Percentiles rank a stretch among this genome's conserved stretches.
Evolutionary conservation across 2,113 vertebrate species (phyloP).

Genomic region (Kobus ellipsiprymnus): DNA sequence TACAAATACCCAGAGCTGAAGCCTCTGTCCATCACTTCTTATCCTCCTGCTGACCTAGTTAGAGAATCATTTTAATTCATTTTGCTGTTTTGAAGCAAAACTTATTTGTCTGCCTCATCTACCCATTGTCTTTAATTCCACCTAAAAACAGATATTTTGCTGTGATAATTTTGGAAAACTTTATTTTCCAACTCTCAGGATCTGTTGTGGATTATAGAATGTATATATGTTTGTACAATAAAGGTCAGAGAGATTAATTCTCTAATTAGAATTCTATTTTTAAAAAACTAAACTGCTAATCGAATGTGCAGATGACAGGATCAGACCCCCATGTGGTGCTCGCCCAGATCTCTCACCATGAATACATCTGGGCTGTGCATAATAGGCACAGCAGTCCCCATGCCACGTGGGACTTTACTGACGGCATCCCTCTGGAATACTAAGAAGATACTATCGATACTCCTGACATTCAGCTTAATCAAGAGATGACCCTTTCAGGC

Average conservation of each 20-base stretch:
- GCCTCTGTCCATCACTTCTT: neutral
- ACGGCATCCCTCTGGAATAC: constrained; percentile 56
- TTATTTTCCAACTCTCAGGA: neutral
- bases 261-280: constrained; percentile 64
- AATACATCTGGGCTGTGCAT: constrained; percentile 57
- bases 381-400: constrained; percentile 20
- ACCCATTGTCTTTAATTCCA: neutral
- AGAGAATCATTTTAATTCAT: neutral
- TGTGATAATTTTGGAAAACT: neutral
- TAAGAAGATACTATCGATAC: constrained; percentile 67
- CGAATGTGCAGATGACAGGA: constrained; percentile 26
- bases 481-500: constrained; percentile 67
- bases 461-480: constrained; percentile 75
- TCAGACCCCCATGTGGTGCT: neutral
- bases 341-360: constrained; percentile 17
- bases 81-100: neutral
- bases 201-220: neutral
- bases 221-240: constrained; percentile 62
- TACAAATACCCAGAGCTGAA: neutral
- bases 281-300: constrained; percentile 41
- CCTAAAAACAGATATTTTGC: neutral
- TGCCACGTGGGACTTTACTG: constrained; percentile 35
- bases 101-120: neutral
- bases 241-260: constrained; percentile 72
- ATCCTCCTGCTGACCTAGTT: neutral